phyloP scores from a whole-genome alignment of 1,140 invertebrate genomes.

The Magallana angulata region DNA sequence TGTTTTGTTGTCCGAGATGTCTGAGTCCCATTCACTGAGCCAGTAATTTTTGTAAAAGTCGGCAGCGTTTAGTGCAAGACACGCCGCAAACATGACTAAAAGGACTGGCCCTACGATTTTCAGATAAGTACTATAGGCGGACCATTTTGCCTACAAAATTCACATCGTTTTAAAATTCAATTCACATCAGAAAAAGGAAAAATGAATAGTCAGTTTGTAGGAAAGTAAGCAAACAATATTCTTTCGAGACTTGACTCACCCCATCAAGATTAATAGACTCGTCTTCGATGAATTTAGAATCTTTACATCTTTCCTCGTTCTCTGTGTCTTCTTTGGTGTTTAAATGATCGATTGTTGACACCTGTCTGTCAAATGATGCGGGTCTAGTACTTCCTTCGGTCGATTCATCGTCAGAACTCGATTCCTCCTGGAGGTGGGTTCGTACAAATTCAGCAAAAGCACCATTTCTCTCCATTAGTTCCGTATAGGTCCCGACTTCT shows the following conservation, averaged over 20 bases:
- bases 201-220: too few species aligned
- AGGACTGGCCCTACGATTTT: background rate
- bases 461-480: background rate
- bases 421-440: background rate
- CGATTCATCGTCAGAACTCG: constrained; percentile 39
- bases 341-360: background rate
- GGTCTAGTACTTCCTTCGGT: background rate
- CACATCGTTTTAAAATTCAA: background rate
- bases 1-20: too few species aligned
- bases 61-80: too few species aligned
- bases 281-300: constrained; percentile 23
- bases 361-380: background rate
- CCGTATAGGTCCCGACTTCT: constrained; percentile 75
- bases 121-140: background rate
- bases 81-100: background rate
- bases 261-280: background rate
- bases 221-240: background rate
- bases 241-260: background rate
- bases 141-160: constrained; percentile 1
- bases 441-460: constrained; percentile 20
- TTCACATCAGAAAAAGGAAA: background rate
- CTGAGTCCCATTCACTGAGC: too few species aligned
- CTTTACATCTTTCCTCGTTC: background rate
- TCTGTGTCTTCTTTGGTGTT: background rate
- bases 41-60: too few species aligned